phyloP scores from a whole-genome alignment of 1,140 invertebrate genomes.

The Hylyphantes graminicola region DNA sequence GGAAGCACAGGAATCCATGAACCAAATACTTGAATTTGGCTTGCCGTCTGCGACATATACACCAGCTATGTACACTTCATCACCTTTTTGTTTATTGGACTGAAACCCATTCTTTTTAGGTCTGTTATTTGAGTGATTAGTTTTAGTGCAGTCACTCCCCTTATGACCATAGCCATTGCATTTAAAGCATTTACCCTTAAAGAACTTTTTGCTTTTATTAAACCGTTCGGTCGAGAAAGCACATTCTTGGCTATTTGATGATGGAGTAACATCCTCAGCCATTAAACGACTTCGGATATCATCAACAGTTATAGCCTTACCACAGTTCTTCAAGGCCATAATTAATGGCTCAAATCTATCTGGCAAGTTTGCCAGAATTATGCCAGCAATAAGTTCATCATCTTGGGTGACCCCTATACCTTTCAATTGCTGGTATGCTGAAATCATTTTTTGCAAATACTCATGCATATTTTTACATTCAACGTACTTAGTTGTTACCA shows the following conservation, averaged over 20 bases:
- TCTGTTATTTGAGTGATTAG: slow-evolving; percentile 6
- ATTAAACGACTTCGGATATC: slow-evolving; percentile 12
- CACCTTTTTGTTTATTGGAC: too few species aligned
- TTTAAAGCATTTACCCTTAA: slow-evolving; percentile 29
- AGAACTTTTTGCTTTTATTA: background rate
- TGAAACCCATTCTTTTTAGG: background rate
- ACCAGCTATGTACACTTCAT: too few species aligned
- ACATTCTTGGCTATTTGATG: background rate
- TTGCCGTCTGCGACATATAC: too few species aligned
- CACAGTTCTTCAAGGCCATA: slow-evolving; percentile 35
- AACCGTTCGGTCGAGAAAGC: slow-evolving; percentile 5
- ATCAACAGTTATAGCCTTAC: slow-evolving; percentile 2
- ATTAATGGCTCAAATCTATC: slow-evolving; percentile 26
- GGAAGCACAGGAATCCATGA: too few species aligned
- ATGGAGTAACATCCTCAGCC: slow-evolving; percentile 6
- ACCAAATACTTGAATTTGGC: too few species aligned
- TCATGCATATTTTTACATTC: slow-evolving; percentile 23
- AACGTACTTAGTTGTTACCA: too few species aligned
- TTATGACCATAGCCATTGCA: slow-evolving; percentile 18
- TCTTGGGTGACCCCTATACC: background rate
- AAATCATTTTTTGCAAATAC: slow-evolving; percentile 7
- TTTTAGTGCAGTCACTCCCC: background rate
- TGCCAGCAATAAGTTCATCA: slow-evolving; percentile 15
- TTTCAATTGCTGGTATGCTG: slow-evolving; percentile 31
- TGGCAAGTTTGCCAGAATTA: slow-evolving; percentile 22